Conservation (phyloP, 1,140 invertebrate species). For the Pygmarrhopalites habei region DNA sequence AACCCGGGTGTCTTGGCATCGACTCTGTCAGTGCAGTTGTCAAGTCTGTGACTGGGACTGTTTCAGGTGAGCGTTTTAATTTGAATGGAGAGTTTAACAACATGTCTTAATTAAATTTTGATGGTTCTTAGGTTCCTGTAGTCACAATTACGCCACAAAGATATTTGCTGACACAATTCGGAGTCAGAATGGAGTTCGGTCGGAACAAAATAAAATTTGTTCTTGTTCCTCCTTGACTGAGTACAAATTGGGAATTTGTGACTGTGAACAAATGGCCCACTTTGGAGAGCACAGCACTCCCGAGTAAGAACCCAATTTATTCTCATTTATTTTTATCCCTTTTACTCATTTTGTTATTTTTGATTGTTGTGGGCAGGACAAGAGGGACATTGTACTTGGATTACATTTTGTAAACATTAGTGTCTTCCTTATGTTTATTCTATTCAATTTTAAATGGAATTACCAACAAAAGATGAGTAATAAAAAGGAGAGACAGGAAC, state of each 20-base stretch:
- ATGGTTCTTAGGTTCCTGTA: neutral
- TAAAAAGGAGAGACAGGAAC: too few species aligned
- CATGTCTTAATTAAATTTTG: neutral
- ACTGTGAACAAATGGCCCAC: neutral
- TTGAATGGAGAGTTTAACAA: neutral
- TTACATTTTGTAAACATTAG: too few species aligned
- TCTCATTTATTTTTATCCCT: too few species aligned
- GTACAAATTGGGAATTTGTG: neutral
- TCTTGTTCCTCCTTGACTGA: neutral
- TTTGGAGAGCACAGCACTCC: neutral
- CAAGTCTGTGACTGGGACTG: neutral
- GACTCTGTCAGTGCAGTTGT: neutral
- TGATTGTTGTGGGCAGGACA: too few species aligned
- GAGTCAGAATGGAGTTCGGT: neutral
- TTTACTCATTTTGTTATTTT: too few species aligned
- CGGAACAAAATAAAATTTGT: neutral
- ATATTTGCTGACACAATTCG: neutral
- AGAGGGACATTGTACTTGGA: too few species aligned
- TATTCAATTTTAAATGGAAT: too few species aligned
- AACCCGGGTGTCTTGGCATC: constrained; percentile 3
- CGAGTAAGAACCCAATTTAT: too few species aligned
- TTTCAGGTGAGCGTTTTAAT: neutral
- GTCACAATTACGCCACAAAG: neutral
- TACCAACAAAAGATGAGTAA: too few species aligned
- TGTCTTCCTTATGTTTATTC: too few species aligned